Base-by-base conservation (phyloP, 1,140 invertebrate genomes). In the Uloborus diversus region DNA sequence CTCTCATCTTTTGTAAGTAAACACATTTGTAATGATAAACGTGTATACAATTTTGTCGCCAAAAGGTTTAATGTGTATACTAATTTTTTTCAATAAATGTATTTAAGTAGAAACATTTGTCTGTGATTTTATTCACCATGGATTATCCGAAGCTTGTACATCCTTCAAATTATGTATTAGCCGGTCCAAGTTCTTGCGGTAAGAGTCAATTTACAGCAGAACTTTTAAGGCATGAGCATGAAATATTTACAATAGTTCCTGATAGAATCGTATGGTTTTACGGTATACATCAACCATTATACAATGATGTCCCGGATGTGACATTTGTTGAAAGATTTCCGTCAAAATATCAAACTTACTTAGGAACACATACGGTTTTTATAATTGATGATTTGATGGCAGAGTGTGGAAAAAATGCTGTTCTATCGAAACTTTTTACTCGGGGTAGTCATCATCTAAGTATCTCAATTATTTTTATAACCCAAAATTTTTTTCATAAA, bases 391-490 rank as follows among this genome's bases (percentile, higher is more conserved):
- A 65, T 65, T 20, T 65, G 13, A 65, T 65, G 62, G 20, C 11
- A 4, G 62, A 65, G 25, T 37, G 62, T 7, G 62, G 62, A 35
- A 23, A 37, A 17, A 23, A 65, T 42, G 37, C 35, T 13, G 5
- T n/a, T 1, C 5, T 56, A 20, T 32, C 66, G n/a, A 2, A 69
- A 11, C 23, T 69, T 0, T 69, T 53, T 56, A 69, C 49, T 4
- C 11, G 32, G n/a, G 51, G 66, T 28, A 69, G 66, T 53, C 66
- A 69, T 33, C 49, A 69, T 53, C 35, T 69, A 27, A 69, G 33
- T 56, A 9, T 53, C 9, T 3, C 4, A 4, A 7, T 25, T 23
- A 20, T 35, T 65, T 37, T 37, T 42, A 65, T 65, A 9, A 11
- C 35, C 4, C 62, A 65, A 30, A 65, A 65, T 35, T 42, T 65